Percentiles rank a stretch among this genome's conserved stretches.
These are phyloP conservation scores for Botrylloides violaceus DNA, from an alignment of 23 tunicate genomes.

Conservation along the genomic window DNA sequence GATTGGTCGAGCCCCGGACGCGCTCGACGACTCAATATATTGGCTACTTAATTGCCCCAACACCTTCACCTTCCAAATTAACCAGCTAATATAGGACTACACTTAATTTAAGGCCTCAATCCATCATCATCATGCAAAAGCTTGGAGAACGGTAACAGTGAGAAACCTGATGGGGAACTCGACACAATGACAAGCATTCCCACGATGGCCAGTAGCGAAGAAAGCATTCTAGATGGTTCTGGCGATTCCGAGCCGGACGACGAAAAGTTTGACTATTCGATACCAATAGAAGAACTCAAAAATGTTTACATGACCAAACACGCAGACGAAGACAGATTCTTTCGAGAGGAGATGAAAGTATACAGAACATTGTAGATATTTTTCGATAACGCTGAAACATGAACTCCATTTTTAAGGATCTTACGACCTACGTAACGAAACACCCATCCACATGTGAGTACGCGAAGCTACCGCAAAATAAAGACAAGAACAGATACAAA, in stretches of 20 bases:
- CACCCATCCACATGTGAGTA: constrained; percentile 39
- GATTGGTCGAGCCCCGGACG: too few relatives aligned
- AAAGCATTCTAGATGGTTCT: neutral
- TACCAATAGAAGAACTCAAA: constrained; percentile 24
- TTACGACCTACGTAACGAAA: constrained; percentile 8
- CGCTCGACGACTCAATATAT: too few relatives aligned
- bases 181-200: constrained; percentile 5
- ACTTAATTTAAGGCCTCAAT: too few relatives aligned
- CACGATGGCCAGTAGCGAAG: constrained; percentile 6
- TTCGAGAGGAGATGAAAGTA: constrained; percentile 72
- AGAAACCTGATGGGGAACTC: neutral
- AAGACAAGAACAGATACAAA: constrained; percentile 81
- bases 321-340: constrained; percentile 82
- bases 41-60: too few relatives aligned
- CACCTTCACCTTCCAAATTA: too few relatives aligned
- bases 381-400: too few relatives aligned
- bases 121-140: neutral
- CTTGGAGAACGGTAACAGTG: constrained; percentile 5
- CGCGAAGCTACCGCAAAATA: constrained; percentile 57
- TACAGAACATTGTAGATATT: too few relatives aligned
- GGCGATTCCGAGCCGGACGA: neutral
- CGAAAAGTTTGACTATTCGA: neutral
- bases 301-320: constrained; percentile 46
- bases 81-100: too few relatives aligned
- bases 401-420: constrained; percentile 7